A percentile compares a stretch with the other conserved stretches of the same genome.
Evolutionary conservation across 2,797 vertebrate species (phyloP).

Genomic region (Tapirus indicus): DNA sequence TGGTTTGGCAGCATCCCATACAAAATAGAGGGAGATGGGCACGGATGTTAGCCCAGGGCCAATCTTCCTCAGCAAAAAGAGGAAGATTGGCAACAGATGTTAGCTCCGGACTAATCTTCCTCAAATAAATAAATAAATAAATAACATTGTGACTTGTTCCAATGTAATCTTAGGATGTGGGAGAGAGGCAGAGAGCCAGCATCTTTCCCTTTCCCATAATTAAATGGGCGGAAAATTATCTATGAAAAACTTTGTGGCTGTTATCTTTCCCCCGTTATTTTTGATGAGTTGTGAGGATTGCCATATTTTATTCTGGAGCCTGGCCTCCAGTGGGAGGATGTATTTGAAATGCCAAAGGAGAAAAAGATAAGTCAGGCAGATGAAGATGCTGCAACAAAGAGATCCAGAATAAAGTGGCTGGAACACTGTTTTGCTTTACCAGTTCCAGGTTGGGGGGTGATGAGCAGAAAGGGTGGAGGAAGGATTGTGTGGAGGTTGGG

Average conservation of each 20-base stretch:
- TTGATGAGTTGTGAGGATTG: background rate
- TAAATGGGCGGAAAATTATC: background rate
- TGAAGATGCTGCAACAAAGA: background rate
- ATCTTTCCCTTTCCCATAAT: background rate
- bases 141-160: background rate
- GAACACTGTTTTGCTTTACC: background rate
- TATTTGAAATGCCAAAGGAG: background rate
- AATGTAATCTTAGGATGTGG: background rate
- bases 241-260: background rate
- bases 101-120: no score
- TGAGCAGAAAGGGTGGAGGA: background rate
- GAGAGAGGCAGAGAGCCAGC: background rate
- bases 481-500: background rate
- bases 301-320: background rate
- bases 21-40: no score
- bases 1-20: no score
- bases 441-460: background rate
- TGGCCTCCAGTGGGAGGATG: background rate
- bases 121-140: no score
- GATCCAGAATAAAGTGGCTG: background rate
- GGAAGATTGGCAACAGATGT: no score
- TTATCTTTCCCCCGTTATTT: background rate
- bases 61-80: no score
- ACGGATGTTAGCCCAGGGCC: no score
- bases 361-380: background rate